A percentile compares a stretch with the other conserved stretches of the same genome.
Evolutionary conservation across 2,113 vertebrate species (phyloP).

Genomic region (Mesembrinibis cayennensis): DNA sequence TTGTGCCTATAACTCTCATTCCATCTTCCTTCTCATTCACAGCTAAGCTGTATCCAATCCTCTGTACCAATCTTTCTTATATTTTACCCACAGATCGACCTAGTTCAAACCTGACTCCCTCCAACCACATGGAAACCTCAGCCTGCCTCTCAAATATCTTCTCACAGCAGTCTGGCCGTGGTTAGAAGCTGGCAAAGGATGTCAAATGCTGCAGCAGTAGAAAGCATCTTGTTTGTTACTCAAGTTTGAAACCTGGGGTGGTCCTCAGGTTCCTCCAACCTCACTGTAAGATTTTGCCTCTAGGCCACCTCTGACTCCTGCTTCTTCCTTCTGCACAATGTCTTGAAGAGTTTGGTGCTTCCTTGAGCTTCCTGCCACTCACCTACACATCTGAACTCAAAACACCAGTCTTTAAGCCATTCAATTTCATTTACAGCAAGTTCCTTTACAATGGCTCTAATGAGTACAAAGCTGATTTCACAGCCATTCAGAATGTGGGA

Average conservation of each 20-base stretch:
- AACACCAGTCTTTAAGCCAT: constrained; percentile 43
- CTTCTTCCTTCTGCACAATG: neutral
- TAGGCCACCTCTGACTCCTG: constrained; percentile 14
- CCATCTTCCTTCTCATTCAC: neutral
- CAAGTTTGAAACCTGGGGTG: neutral
- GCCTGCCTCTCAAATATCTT: neutral
- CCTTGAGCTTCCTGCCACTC: constrained; percentile 23
- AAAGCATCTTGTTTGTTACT: neutral
- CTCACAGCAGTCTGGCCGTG: neutral
- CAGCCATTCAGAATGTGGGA: constrained; percentile 60
- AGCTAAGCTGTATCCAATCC: neutral
- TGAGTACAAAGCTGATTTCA: constrained; percentile 57
- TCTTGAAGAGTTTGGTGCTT: neutral
- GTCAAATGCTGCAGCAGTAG: neutral
- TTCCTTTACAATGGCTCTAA: constrained; percentile 37
- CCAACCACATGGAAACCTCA: neutral
- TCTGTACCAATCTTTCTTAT: neutral
- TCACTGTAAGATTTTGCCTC: neutral
- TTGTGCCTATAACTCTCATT: neutral
- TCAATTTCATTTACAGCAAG: constrained; percentile 52
- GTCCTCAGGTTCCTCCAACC: neutral
- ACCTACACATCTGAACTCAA: constrained; percentile 36
- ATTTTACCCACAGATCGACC: neutral
- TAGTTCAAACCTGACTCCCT: neutral
- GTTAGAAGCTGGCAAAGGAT: neutral